Conservation (phyloP, 2,888 invertebrate species). For the Pristionchus maxplancki region DNA sequence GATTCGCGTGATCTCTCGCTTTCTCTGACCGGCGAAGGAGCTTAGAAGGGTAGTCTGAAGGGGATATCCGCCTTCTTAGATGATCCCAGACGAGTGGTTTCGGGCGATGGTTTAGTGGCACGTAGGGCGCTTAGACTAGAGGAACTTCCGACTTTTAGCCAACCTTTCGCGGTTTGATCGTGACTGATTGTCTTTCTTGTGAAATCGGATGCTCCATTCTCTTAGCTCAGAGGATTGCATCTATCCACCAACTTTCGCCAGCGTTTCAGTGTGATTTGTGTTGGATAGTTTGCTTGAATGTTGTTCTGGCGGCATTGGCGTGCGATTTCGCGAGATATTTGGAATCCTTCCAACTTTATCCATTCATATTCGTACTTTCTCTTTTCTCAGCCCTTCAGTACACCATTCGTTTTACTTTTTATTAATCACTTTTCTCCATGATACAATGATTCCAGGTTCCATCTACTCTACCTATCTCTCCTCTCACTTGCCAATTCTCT, state of each 20-base stretch:
- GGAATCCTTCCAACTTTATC: neutral
- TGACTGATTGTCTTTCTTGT: no score
- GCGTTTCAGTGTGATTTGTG: neutral
- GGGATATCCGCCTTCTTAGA: slow-evolving; percentile 24
- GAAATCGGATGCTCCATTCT: neutral
- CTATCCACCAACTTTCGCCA: no score
- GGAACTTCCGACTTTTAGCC: no score
- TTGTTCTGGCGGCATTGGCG: neutral
- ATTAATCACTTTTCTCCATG: neutral
- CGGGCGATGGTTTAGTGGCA: neutral
- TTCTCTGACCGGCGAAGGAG: neutral
- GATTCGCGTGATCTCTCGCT: neutral
- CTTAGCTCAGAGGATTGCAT: no score
- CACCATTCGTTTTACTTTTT: neutral
- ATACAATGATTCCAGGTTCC: neutral
- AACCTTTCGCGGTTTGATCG: no score
- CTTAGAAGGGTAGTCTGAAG: neutral
- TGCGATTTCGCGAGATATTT: neutral
- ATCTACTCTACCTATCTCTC: neutral
- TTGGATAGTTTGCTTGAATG: neutral
- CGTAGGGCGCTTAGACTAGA: no score
- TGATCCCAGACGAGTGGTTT: neutral
- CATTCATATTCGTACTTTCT: neutral
- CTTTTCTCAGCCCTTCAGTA: neutral
- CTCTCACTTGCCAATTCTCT: neutral